Conservation (phyloP, 2,113 vertebrate species). For the Syngnathus scovelli region DNA sequence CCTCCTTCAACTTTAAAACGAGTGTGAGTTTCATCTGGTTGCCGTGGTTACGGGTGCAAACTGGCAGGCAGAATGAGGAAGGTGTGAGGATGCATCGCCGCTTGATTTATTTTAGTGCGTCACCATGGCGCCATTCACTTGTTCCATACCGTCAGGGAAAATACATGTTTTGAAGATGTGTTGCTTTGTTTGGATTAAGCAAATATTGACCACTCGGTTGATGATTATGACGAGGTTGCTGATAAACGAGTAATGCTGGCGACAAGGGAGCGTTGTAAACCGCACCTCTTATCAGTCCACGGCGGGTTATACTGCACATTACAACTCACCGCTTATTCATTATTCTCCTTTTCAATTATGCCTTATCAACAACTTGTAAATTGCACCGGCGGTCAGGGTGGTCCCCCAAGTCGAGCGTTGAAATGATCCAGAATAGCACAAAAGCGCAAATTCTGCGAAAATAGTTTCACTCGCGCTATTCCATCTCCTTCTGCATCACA, state of each 20-base stretch:
- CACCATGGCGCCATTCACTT: conserved; percentile 29
- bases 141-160: not conserved
- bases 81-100: conserved; percentile 74
- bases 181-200: not conserved
- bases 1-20: conserved; percentile 67
- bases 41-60: conserved; percentile 72
- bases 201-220: not conserved
- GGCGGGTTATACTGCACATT: not conserved
- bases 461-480: not conserved
- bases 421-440: not conserved
- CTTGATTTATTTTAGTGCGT: conserved; percentile 73
- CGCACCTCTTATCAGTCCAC: not conserved
- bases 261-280: not conserved
- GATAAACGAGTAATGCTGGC: not conserved
- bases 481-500: not conserved
- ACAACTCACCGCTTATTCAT: not conserved
- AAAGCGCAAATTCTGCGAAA: not conserved
- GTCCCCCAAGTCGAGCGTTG: not conserved
- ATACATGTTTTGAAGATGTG: not conserved
- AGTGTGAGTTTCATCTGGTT: conserved; percentile 75
- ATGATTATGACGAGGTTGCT: not conserved
- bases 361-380: not conserved
- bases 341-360: not conserved
- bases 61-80: conserved; percentile 65
- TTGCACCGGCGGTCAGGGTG: not conserved